Conservation (phyloP, 2,113 vertebrate genomes). For the Ophthalmolycus amberensis region DNA sequence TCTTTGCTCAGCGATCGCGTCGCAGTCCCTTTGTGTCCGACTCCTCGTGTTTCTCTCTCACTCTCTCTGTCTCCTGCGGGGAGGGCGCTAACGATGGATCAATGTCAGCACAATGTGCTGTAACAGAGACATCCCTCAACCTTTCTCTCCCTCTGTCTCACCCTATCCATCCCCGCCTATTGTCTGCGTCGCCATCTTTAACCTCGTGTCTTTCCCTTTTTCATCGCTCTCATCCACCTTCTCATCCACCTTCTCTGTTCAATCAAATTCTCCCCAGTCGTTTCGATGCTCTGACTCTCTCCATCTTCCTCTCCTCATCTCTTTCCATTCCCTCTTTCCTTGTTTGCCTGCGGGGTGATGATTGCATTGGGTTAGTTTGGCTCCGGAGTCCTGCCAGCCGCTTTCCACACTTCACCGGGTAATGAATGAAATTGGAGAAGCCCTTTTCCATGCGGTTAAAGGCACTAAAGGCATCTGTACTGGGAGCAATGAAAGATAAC, state of each 20-base stretch:
- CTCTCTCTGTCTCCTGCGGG: conserved; percentile 63
- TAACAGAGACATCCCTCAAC: conserved; percentile 72
- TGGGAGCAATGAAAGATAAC: conserved; percentile 45
- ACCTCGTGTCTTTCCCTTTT: conserved; percentile 16
- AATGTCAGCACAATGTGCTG: conserved; percentile 75
- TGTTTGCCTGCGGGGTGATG: conserved; percentile 59
- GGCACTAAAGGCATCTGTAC: conserved; percentile 64
- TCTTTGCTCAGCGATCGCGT: conserved; percentile 16
- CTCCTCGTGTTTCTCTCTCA: conserved; percentile 61
- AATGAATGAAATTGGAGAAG: conserved; percentile 79
- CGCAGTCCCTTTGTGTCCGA: conserved; percentile 38
- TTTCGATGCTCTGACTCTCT: conserved; percentile 24
- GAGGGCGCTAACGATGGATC: conserved; percentile 80
- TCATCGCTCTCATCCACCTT: conserved; percentile 20
- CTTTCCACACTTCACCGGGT: conserved; percentile 69
- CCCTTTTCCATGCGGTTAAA: conserved; percentile 70
- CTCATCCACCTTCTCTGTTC: conserved; percentile 6
- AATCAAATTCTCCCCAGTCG: conserved; percentile 14
- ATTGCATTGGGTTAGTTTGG: conserved; percentile 72
- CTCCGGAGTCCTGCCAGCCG: conserved; percentile 64
- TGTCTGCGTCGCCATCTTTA: conserved; percentile 33
- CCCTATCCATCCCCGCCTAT: conserved; percentile 54
- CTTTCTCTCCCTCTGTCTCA: conserved; percentile 54
- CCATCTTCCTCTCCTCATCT: conserved; percentile 64
- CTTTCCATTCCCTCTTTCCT: conserved; percentile 21